Evolutionary conservation across 2,113 vertebrate species (phyloP).

Genomic region (Neodontobutis hainanensis): DNA sequence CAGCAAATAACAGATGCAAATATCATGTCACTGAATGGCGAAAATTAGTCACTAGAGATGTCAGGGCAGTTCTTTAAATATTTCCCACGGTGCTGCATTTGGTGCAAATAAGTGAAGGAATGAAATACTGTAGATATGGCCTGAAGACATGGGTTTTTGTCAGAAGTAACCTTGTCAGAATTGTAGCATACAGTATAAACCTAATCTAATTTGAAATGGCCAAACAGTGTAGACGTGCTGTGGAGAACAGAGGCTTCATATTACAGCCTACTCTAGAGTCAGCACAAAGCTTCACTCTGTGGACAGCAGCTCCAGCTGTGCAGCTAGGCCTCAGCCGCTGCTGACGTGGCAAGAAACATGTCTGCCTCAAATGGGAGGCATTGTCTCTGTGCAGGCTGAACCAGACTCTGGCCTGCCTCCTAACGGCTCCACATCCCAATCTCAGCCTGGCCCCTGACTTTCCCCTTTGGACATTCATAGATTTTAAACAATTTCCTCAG

Average conservation of each 20-base stretch:
- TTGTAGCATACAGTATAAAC: neutral
- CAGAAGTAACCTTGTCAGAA: neutral
- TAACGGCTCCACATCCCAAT: constrained; percentile 3
- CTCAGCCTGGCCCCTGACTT: neutral
- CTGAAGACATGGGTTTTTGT: constrained; percentile 27
- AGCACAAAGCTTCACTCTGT: constrained; percentile 20
- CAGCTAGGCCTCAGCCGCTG: constrained; percentile 31
- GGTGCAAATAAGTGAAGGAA: constrained; percentile 17
- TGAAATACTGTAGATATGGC: constrained; percentile 4
- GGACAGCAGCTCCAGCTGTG: constrained; percentile 14
- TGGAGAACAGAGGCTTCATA: constrained; percentile 17
- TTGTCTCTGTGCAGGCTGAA: constrained; percentile 40
- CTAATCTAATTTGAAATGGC: neutral
- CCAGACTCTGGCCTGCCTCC: constrained; percentile 3
- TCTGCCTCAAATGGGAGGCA: constrained; percentile 30
- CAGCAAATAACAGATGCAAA: constrained; percentile 11
- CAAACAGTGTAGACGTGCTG: neutral
- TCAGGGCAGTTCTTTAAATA: constrained; percentile 11
- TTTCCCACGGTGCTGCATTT: constrained; percentile 2
- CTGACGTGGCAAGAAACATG: constrained; percentile 67
- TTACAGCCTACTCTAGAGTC: constrained; percentile 18
- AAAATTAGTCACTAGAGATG: constrained; percentile 3
- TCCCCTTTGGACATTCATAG: neutral
- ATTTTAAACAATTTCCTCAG: neutral
- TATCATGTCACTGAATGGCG: constrained; percentile 11